Percentiles rank a stretch among this genome's conserved stretches.
Conservation (phyloP, 1,140 invertebrate genomes). For the Drosophila pruinosa region DNA sequence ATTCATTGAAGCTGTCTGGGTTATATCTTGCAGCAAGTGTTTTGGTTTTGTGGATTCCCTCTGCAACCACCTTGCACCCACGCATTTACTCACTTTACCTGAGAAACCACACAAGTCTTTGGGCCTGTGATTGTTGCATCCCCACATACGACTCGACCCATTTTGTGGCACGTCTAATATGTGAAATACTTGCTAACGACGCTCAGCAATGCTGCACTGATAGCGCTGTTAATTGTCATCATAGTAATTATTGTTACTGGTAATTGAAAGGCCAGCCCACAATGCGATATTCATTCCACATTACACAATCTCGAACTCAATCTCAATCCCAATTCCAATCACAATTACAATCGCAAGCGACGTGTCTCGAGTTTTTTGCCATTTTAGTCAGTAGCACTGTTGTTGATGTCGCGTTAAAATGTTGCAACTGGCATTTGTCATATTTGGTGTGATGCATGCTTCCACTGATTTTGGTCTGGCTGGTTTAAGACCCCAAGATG, state of each 20-base stretch:
- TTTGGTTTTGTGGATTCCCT: neutral
- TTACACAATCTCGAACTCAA: constrained; percentile 59
- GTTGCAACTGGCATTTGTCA: constrained; percentile 77
- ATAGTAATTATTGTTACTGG: constrained; percentile 7
- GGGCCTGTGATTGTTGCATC: constrained; percentile 4
- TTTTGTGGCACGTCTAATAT: constrained; percentile 35
- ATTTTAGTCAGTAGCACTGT: constrained; percentile 47
- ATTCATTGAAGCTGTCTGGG: neutral
- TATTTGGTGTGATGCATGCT: constrained; percentile 75
- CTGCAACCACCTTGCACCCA: constrained; percentile 7
- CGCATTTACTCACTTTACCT: neutral
- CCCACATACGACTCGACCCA: constrained; percentile 29
- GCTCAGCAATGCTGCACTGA: constrained; percentile 42
- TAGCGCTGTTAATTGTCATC: constrained; percentile 27
- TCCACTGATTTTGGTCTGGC: constrained; percentile 58
- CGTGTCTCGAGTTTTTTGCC: constrained; percentile 53
- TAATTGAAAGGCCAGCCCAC: constrained; percentile 35
- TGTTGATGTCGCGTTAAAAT: constrained; percentile 42
- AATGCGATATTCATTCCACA: constrained; percentile 41
- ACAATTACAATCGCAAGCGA: constrained; percentile 24
- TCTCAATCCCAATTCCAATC: constrained; percentile 16
- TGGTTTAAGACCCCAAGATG: constrained; percentile 23
- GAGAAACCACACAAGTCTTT: constrained; percentile 26
- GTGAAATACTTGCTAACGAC: constrained; percentile 22
- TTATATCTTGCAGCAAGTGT: neutral